Conservation (phyloP, 2,113 vertebrate species). For the Myodes glareolus region DNA sequence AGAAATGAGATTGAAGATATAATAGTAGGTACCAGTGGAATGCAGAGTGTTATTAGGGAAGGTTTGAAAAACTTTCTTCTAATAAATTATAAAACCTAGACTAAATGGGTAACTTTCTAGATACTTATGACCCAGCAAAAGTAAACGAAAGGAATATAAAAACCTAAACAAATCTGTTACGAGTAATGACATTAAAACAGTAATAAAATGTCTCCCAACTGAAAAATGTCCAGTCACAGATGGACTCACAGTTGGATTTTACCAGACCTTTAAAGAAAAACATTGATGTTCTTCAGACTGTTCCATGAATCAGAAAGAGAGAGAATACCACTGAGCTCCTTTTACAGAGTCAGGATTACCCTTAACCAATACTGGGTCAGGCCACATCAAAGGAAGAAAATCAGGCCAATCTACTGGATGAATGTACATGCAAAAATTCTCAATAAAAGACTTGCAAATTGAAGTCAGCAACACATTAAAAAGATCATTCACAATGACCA, state of each 20-base stretch:
- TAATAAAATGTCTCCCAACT: not conserved
- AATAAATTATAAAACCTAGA: not conserved
- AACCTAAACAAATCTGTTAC: not conserved
- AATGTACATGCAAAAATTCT: not conserved
- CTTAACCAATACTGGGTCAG: not conserved
- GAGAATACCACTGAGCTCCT: not conserved
- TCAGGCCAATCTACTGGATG: not conserved
- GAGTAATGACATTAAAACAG: not conserved
- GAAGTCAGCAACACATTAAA: not conserved
- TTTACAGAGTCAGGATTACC: not conserved
- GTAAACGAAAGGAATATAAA: not conserved
- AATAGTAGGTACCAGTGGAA: not conserved
- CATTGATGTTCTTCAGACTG: not conserved
- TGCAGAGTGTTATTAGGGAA: not conserved
- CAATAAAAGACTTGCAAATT: conserved; percentile 13
- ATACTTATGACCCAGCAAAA: not conserved
- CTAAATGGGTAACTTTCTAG: not conserved
- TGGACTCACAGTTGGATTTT: not conserved
- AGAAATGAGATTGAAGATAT: not conserved
- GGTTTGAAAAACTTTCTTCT: not conserved
- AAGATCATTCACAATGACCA: conserved; percentile 1
- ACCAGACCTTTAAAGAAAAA: not conserved
- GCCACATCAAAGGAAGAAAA: not conserved
- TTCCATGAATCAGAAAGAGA: not conserved
- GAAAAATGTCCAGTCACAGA: not conserved